Base-by-base conservation (phyloP, 2,113 vertebrate genomes). In the Glaucomys volans region DNA sequence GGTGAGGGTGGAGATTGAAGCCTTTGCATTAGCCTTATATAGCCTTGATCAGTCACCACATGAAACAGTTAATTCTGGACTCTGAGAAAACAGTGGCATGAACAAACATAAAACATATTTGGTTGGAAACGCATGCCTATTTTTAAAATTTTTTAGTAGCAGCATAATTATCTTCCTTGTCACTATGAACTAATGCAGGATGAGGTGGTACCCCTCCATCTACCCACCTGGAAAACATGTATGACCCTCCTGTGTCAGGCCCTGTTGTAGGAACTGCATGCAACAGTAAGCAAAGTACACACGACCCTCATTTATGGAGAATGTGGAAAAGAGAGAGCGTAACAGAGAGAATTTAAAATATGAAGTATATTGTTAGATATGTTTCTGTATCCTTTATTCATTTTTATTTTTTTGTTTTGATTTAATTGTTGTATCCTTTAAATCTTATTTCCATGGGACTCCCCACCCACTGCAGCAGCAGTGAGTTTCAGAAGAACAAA, bases 91-190 rank as follows among this genome's bases (percentile, higher is more conserved):
- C 5, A 76, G n/a, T 20, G n/a, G 20, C 69, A 84, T 35, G 40
- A 89, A 35, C n/a, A 83, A 93, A 81, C 11, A 37, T 4, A 94
- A 90, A 77, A 75, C 16, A 75, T 26, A 76, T 62, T 50, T 81
- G 66, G 14, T 28, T 69, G 42, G 57, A 93, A 84, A 71, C n/a
- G 64, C 37, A 64, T 75, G 67, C 14, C 2, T 84, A 22, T 83
- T 74, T 74, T 74, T 71, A 32, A 59, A 66, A 40, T 37, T 75
- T 96, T 90, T 92, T 54, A 95, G 57, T n/a, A 62, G 69, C 59
- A 94, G 81, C 37, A 42, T 79, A 77, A 57, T 35, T 76, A n/a
- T 84, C 64, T 96, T 91, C 77, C 30, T 37, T 52, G 67, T 71
- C 57, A 81, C 32, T 80, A 10, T 57, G 32, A 85, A 76, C 66